Percentiles rank a stretch among this genome's conserved stretches.
These are phyloP conservation scores for Subacronicta megacephala DNA, from an alignment of 2,888 invertebrate genomes.

Conservation along the genomic window DNA sequence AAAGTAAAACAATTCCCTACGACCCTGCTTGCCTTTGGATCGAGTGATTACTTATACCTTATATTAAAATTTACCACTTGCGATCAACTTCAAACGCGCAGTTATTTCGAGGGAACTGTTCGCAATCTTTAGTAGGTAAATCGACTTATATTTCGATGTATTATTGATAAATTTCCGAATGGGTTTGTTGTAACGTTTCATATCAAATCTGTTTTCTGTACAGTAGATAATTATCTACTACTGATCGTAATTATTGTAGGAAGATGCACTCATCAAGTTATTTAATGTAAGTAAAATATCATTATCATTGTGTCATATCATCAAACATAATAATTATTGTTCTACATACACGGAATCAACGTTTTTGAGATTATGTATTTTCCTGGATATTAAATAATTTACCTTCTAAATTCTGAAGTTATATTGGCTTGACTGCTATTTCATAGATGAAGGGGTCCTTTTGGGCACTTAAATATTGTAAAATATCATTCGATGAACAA, in stretches of 20 bases:
- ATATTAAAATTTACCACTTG: too few species aligned
- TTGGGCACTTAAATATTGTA: slow-evolving; percentile 42
- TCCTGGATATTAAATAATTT: slow-evolving; percentile 57
- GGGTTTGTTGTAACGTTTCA: background rate
- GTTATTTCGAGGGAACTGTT: too few species aligned
- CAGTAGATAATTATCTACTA: too few species aligned
- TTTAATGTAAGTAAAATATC: slow-evolving; percentile 34
- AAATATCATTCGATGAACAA: slow-evolving; percentile 35
- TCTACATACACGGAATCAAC: slow-evolving; percentile 41
- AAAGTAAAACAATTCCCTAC: too few species aligned
- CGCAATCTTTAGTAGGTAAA: slow-evolving; percentile 16
- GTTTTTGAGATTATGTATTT: slow-evolving; percentile 57
- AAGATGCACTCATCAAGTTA: slow-evolving; percentile 16
- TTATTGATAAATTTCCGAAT: slow-evolving; percentile 22
- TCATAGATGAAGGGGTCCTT: slow-evolving; percentile 60
- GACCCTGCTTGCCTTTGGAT: too few species aligned
- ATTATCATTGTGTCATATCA: slow-evolving; percentile 53
- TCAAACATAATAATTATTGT: slow-evolving; percentile 35
- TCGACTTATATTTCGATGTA: slow-evolving; percentile 1
- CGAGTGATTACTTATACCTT: too few species aligned
- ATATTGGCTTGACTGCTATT: slow-evolving; percentile 63
- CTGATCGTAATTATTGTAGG: slow-evolving; percentile 6
- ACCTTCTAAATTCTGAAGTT: slow-evolving; percentile 55
- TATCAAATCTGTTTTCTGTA: slow-evolving; percentile 17
- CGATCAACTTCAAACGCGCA: too few species aligned